Evolutionary conservation across 2,888 invertebrate species (phyloP).

Genomic region (Noctua comes): DNA sequence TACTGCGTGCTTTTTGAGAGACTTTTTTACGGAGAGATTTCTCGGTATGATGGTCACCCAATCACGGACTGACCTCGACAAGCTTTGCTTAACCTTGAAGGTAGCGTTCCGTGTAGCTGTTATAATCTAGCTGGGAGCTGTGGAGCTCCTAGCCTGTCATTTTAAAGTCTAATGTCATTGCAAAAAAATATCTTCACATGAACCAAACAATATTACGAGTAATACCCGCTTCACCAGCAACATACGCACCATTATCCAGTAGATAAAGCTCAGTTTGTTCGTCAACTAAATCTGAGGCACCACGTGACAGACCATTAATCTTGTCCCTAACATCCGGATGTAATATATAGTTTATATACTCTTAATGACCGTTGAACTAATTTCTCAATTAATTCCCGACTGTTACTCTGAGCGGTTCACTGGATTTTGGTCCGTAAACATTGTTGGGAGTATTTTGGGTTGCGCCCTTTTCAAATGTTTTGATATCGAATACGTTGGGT

Average conservation of each 20-base stretch:
- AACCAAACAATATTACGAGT: background rate
- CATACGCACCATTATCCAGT: background rate
- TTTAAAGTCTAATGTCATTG: background rate
- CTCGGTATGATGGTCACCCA: background rate
- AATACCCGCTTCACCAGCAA: background rate
- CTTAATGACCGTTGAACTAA: slow-evolving; percentile 57
- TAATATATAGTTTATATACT: slow-evolving; percentile 60
- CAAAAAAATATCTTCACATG: background rate
- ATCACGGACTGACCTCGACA: background rate
- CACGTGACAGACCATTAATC: slow-evolving; percentile 57
- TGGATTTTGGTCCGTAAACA: slow-evolving; percentile 15
- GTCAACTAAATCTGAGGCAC: slow-evolving; percentile 55
- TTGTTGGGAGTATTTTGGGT: slow-evolving; percentile 4
- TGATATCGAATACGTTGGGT: background rate
- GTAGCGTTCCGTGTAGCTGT: background rate
- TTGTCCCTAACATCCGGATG: slow-evolving; percentile 49
- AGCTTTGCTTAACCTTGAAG: background rate
- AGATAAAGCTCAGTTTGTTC: slow-evolving; percentile 40
- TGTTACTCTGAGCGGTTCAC: slow-evolving; percentile 31
- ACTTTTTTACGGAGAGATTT: background rate
- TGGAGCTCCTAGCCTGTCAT: background rate
- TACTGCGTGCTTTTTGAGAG: background rate
- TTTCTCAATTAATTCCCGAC: slow-evolving; percentile 55
- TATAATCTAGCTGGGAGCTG: background rate
- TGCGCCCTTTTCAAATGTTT: slow-evolving; percentile 6